Conservation (phyloP, 2,797 vertebrate genomes). For the Dromococcyx pavoninus region DNA sequence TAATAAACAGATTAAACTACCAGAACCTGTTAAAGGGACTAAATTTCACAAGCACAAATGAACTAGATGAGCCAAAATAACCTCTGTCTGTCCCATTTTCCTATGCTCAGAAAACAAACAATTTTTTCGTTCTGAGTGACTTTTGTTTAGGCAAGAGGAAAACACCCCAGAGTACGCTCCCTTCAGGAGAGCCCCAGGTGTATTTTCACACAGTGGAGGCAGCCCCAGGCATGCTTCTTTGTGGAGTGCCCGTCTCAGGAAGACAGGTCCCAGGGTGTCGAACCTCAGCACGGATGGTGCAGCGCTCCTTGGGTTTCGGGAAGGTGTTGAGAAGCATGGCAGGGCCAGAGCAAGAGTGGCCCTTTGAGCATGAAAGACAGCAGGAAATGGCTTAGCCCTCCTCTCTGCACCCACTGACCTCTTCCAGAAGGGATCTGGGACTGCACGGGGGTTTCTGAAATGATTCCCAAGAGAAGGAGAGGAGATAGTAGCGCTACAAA, state of each 20-base stretch:
- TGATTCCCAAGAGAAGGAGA: neutral
- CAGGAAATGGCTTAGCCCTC: neutral
- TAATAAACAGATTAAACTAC: slow-evolving; percentile 60
- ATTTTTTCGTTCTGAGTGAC: neutral
- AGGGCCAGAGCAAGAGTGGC: neutral
- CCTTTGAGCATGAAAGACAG: neutral
- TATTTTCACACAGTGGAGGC: accelerated
- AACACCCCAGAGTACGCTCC: neutral
- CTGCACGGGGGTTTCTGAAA: neutral
- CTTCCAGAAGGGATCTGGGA: neutral
- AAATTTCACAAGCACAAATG: neutral
- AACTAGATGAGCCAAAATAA: slow-evolving; percentile 10
- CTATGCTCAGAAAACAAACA: neutral
- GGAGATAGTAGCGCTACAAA: accelerated
- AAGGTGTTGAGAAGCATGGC: neutral
- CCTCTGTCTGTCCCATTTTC: neutral
- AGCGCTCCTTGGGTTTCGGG: neutral
- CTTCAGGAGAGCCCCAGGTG: accelerated
- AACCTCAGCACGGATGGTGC: neutral
- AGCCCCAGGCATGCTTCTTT: neutral
- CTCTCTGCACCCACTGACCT: neutral
- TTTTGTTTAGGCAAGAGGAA: neutral
- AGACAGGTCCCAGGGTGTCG: accelerated
- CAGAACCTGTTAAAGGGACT: slow-evolving; percentile 16
- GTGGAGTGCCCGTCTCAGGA: accelerated